Percentiles rank a stretch among this genome's conserved stretches.
Conservation (phyloP, 2,797 vertebrate species). For the Telmatherina bonti region DNA sequence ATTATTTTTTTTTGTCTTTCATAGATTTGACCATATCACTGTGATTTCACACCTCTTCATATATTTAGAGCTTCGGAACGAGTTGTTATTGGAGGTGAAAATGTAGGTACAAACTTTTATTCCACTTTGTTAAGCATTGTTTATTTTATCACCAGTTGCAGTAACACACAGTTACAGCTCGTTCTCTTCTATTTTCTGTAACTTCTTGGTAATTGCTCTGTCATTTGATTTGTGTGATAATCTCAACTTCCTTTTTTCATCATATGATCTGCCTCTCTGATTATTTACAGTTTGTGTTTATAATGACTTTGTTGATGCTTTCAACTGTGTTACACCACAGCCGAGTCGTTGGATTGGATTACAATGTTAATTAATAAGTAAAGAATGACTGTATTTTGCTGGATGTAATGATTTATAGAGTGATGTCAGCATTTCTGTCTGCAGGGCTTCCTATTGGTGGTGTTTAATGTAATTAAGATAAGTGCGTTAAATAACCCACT, state of each 20-base stretch:
- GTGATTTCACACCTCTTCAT: conserved; percentile 62
- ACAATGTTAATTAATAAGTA: not conserved
- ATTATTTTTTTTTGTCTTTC: conserved; percentile 23
- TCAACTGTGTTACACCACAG: not conserved
- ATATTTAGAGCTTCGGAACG: conserved; percentile 25
- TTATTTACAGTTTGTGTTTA: conserved; percentile 29
- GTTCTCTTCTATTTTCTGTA: not conserved
- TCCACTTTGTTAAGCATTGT: not conserved
- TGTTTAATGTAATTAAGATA: conserved; percentile 41
- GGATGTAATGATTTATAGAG: conserved; percentile 17
- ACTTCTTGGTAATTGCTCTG: not conserved
- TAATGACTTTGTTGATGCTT: not conserved
- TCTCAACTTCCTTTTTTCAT: conserved; percentile 37
- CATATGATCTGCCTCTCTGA: not conserved
- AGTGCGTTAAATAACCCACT: conserved; percentile 38
- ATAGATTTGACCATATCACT: conserved; percentile 76
- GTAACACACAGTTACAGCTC: not conserved
- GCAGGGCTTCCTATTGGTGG: conserved; percentile 1
- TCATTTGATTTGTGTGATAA: not conserved
- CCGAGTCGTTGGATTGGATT: not conserved
- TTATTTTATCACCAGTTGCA: not conserved
- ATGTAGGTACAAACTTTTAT: conserved; percentile 49
- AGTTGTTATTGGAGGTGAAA: conserved; percentile 13
- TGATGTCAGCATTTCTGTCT: conserved; percentile 12
- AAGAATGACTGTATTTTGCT: not conserved